Base-by-base conservation (phyloP, 2,888 invertebrate species). In the Acheta domesticus region DNA sequence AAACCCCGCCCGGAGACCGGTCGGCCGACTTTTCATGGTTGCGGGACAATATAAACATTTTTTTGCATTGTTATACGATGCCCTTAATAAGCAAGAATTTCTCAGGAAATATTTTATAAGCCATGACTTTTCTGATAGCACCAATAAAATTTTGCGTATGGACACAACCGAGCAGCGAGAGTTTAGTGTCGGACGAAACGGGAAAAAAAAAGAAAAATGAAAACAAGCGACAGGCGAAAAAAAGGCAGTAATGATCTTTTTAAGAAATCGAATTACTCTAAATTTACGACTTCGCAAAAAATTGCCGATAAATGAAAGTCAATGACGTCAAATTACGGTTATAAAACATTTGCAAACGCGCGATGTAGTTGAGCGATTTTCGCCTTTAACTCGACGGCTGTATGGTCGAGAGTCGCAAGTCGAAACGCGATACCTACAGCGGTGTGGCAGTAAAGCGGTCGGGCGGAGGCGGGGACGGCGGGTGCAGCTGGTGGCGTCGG, bases 221-320 rank as follows among this genome's bases (percentile, higher is more conserved):
- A 76, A 76, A 48, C 20, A 48, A 74, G 62, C 74, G 78, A 23
- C 78, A 36, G 36, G 74, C 74, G 16, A 74, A 36, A 62, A 78
- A 74, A 36, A 79, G 49, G 76, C 79, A 76, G 79, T 76, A 76
- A 76, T 48, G 76, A 73, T 76, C 76, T 76, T 76, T 76, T 76
- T 79, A 36, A 76, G 79, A 76, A 76, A 79, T 79, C 62, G 62
- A 62, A 62, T 62, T 62, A 62, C 62, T 62, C 62, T 14, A 62
- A 62, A 62, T 62, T 62, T 62, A 62, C 62, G 62, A 62, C 62
- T 14, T 62, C 62, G 5, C 14, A 62, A 62, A 62, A 62, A 62
- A 62, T 62, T 62, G 62, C 62, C 62, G 62, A 62, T 62, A 62
- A 62, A 62, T 62, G 62, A 62, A 62, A 62, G 62, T 62, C 62